These are phyloP conservation scores for Napeogenes inachia DNA, from an alignment of 2,888 invertebrate species.

Conservation along the genomic window DNA sequence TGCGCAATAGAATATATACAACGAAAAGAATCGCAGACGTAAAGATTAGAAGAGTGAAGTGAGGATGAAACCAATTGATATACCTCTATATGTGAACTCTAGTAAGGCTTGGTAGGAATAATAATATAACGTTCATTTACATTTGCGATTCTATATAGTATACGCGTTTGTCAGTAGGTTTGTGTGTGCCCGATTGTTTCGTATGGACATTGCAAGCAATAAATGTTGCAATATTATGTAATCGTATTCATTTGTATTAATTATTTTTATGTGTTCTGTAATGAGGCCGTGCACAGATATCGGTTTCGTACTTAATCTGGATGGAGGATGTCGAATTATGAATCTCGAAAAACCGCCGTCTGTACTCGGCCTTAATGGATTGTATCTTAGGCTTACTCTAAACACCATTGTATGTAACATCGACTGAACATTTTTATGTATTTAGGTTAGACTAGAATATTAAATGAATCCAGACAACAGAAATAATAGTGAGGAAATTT, in stretches of 20 bases:
- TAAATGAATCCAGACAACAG: slow-evolving; percentile 28
- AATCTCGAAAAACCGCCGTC: slow-evolving; percentile 38
- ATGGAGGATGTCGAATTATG: slow-evolving; percentile 31
- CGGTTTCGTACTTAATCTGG: slow-evolving; percentile 44
- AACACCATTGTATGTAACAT: slow-evolving; percentile 75
- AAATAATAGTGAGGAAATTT: slow-evolving; percentile 26
- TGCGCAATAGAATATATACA: slow-evolving; percentile 40
- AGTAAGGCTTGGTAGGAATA: slow-evolving; percentile 32
- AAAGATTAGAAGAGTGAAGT: not conserved
- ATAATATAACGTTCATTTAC: slow-evolving; percentile 45
- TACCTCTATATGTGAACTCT: slow-evolving; percentile 4
- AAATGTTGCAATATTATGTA: slow-evolving; percentile 60
- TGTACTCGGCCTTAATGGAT: slow-evolving; percentile 38
- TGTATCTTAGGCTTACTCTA: slow-evolving; percentile 52
- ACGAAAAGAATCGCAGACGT: slow-evolving; percentile 39
- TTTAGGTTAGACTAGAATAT: slow-evolving; percentile 63
- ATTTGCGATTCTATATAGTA: slow-evolving; percentile 55
- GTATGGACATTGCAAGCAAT: slow-evolving; percentile 57
- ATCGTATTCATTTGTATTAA: slow-evolving; percentile 41
- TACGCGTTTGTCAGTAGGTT: slow-evolving; percentile 41
- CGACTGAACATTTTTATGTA: slow-evolving; percentile 76
- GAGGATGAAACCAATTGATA: slow-evolving; percentile 4
- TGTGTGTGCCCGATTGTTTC: slow-evolving; percentile 55
- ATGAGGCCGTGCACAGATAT: slow-evolving; percentile 40
- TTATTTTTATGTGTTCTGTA: slow-evolving; percentile 25